Evolutionary conservation across 2,888 invertebrate species (phyloP).

Genomic region (Endomychus coccineus): DNA sequence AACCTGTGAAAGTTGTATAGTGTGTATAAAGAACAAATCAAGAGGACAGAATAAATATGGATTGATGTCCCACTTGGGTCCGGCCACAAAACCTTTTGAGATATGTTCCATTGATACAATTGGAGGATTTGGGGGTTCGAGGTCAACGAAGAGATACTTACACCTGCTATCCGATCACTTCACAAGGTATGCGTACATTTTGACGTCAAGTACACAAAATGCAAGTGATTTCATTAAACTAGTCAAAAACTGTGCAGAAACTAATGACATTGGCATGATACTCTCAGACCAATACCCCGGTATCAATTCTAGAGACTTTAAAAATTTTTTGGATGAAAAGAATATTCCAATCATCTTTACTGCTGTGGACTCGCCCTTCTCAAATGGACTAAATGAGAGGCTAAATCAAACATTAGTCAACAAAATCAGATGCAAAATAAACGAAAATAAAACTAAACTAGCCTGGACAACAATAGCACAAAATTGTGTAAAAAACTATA

Average conservation of each 20-base stretch:
- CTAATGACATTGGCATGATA: constrained; percentile 6
- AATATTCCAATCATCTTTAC: not conserved
- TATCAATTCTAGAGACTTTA: constrained; percentile 17
- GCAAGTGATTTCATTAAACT: constrained; percentile 8
- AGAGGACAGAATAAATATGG: constrained; percentile 4
- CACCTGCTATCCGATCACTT: constrained; percentile 8
- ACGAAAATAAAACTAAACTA: not conserved
- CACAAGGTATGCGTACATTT: constrained; percentile 8
- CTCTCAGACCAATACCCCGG: constrained; percentile 27
- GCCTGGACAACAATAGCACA: constrained; percentile 6
- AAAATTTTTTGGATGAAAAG: constrained; percentile 1
- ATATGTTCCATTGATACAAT: constrained; percentile 7
- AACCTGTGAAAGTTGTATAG: constrained; percentile 2
- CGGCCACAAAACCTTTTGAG: constrained; percentile 6
- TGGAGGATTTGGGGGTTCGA: constrained; percentile 7
- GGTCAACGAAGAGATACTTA: constrained; percentile 10
- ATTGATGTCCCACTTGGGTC: constrained; percentile 8
- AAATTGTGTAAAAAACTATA: constrained; percentile 4
- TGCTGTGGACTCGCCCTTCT: constrained; percentile 3
- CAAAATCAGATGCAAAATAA: constrained; percentile 2
- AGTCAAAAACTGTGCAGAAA: not conserved
- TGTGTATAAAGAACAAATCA: constrained; percentile 3
- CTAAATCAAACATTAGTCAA: constrained; percentile 4
- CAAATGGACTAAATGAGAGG: constrained; percentile 5
- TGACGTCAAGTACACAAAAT: constrained; percentile 7